Evolutionary conservation across 2,888 invertebrate species (phyloP).

Genomic region (Sarcophaga caerulescens): DNA sequence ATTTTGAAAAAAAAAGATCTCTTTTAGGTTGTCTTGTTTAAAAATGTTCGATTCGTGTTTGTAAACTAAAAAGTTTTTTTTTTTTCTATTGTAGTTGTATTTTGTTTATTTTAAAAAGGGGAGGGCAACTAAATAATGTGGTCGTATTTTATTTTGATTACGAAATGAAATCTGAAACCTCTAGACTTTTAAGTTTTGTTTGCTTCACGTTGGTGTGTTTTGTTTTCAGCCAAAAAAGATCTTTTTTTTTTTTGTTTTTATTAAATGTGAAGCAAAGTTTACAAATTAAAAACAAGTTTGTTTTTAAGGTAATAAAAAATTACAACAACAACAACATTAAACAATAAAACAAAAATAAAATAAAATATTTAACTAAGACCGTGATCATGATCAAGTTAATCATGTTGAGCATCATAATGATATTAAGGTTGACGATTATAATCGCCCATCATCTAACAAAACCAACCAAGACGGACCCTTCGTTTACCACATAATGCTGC

Average conservation of each 20-base stretch:
- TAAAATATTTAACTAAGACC: conserved; percentile 38
- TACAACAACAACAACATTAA: no score
- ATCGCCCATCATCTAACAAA: conserved; percentile 27
- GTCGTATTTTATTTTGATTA: conserved; percentile 56
- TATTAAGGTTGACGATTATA: conserved; percentile 40
- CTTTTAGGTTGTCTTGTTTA: conserved; percentile 14
- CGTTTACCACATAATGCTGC: conserved; percentile 29
- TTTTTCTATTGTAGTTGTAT: not conserved
- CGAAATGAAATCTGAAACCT: conserved; percentile 65
- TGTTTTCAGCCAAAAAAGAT: not conserved
- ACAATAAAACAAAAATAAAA: not conserved
- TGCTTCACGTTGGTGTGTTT: conserved; percentile 17
- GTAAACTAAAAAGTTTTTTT: not conserved
- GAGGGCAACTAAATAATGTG: conserved; percentile 37
- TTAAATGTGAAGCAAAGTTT: conserved; percentile 33
- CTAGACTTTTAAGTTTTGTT: conserved; percentile 14
- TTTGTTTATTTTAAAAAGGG: conserved; percentile 36
- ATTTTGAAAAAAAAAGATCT: conserved; percentile 5
- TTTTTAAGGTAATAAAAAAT: not conserved
- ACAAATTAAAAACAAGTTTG: conserved; percentile 61
- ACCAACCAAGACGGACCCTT: conserved; percentile 25
- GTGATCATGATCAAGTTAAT: conserved; percentile 13
- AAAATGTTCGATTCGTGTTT: conserved; percentile 32
- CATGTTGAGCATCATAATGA: conserved; percentile 29
- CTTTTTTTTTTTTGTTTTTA: conserved; percentile 5